phyloP scores from a whole-genome alignment of 1,140 invertebrate genomes.

The Coelopa frigida region DNA sequence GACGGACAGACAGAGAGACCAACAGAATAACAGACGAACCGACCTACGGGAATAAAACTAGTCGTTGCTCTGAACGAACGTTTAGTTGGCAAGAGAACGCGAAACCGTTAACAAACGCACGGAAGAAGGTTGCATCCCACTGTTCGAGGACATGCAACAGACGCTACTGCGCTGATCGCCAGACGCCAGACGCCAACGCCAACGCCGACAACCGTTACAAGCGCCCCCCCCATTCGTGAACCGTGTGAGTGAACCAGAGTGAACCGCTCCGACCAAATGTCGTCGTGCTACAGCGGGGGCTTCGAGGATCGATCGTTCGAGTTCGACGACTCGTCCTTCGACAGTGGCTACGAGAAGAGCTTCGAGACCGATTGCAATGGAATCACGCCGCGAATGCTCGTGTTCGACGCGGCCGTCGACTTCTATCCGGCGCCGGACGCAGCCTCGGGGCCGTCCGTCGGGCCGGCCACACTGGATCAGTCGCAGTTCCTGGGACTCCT shows the following conservation, averaged over 20 bases:
- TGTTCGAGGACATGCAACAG: background rate
- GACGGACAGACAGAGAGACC: background rate
- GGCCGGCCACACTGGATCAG: conserved; percentile 1
- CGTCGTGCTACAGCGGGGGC: conserved; percentile 38
- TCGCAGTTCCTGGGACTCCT: conserved; percentile 25
- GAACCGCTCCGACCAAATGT: conserved; percentile 22
- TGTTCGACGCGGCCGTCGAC: conserved; percentile 17
- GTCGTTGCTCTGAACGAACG: conserved; percentile 27
- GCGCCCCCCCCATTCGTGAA: background rate
- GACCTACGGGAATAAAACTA: conserved; percentile 33
- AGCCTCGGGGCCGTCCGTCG: background rate
- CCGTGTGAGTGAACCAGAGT: background rate
- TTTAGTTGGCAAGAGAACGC: conserved; percentile 43
- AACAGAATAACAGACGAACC: background rate
- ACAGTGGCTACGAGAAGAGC: conserved; percentile 60
- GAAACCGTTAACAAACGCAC: conserved; percentile 24
- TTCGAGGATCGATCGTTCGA: conserved; percentile 45
- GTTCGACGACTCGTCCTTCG: conserved; percentile 58
- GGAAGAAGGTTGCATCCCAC: background rate
- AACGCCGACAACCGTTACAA: background rate
- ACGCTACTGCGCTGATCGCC: conserved; percentile 1
- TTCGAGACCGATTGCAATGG: conserved; percentile 44
- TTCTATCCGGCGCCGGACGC: background rate
- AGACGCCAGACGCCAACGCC: background rate
- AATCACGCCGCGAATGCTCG: conserved; percentile 30